These are phyloP conservation scores for Centropus unirufus DNA, from an alignment of 2,113 vertebrate species.

Conservation along the genomic window DNA sequence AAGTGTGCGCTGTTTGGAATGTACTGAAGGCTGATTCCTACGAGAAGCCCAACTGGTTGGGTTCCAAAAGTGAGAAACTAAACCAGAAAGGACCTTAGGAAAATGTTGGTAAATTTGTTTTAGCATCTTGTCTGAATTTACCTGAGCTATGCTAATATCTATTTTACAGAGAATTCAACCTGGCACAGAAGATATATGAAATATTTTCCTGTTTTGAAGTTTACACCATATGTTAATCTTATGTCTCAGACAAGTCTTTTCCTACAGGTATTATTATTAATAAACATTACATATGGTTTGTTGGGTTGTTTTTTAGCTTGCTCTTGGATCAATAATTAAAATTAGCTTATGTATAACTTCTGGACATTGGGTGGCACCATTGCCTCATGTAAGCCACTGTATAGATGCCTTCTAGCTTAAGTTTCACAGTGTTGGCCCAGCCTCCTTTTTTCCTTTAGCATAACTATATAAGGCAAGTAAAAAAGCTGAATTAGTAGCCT, in stretches of 20 bases:
- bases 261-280: neutral
- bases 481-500: neutral
- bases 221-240: neutral
- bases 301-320: neutral
- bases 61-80: neutral
- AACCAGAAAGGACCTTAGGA: neutral
- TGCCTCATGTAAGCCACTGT: neutral
- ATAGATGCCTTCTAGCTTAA: neutral
- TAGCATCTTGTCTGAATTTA: neutral
- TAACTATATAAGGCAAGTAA: conserved; percentile 21
- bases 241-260: neutral
- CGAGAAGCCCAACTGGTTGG: neutral
- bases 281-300: neutral
- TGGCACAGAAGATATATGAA: neutral
- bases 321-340: neutral
- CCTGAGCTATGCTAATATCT: neutral
- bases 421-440: neutral
- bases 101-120: neutral
- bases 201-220: neutral
- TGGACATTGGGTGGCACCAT: conserved; percentile 55
- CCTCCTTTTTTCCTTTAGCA: neutral
- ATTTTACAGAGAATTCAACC: neutral
- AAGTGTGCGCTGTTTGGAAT: neutral
- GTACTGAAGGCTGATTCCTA: neutral
- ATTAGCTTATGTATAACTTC: neutral